Conservation (phyloP, 2,113 vertebrate species). For the Nycticorax nycticorax region DNA sequence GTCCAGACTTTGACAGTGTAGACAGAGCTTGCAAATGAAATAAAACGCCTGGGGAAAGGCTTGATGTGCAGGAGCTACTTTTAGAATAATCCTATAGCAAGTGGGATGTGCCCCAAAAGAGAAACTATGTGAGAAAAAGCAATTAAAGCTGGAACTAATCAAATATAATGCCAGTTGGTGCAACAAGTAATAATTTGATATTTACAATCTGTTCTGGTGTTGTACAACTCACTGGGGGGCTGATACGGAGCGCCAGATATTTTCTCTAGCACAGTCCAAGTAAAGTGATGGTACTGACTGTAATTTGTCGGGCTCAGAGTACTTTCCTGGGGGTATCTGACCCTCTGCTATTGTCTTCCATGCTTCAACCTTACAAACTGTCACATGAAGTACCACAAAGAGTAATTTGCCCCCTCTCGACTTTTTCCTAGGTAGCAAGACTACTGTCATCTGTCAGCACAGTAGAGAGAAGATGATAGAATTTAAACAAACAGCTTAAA, state of each 20-base stretch:
- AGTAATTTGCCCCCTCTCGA: background rate
- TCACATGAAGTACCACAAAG: background rate
- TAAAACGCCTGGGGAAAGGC: background rate
- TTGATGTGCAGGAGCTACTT: background rate
- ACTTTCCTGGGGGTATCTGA: background rate
- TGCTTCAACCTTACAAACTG: background rate
- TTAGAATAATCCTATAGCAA: background rate
- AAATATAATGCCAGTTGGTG: conserved; percentile 1
- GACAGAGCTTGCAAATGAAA: background rate
- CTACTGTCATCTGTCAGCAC: background rate
- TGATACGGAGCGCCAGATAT: rapidly evolving
- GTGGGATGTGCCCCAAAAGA: background rate
- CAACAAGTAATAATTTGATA: conserved; percentile 23
- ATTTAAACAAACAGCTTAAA: background rate
- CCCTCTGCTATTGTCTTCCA: background rate
- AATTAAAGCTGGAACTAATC: conserved; percentile 24
- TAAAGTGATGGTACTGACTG: background rate
- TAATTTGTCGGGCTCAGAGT: background rate
- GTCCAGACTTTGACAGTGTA: rapidly evolving
- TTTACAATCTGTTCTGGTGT: conserved; percentile 36
- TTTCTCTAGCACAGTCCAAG: background rate
- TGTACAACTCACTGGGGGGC: background rate
- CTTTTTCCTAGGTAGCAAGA: background rate
- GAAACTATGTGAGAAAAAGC: background rate
- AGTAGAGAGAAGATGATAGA: background rate